Base-by-base conservation (phyloP, 2,113 vertebrate species). In the Ahaetulla prasina region DNA sequence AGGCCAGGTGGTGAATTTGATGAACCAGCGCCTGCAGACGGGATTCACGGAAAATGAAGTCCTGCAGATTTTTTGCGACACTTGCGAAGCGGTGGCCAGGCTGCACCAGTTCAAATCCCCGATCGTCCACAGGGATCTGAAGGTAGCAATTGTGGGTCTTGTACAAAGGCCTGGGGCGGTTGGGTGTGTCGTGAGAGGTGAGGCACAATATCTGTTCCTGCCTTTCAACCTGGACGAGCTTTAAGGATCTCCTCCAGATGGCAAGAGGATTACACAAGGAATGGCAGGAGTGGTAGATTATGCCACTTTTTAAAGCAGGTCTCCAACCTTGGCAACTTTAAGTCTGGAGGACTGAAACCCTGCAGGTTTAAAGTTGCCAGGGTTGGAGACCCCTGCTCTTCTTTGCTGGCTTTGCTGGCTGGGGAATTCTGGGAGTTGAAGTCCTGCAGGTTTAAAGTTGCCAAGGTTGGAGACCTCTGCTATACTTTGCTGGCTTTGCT, bases 1-100 rank as follows among this genome's bases (percentile, higher is more conserved):
- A 90, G 99, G 99, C 0, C 99, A 99, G 94, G 99, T 99, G 85
- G 99, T 99, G 87, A 99, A 99, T 96, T 97, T 99, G 52, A 99
- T 99, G 99, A 99, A 99, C 97, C 99, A 99, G 92, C 98, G 98
- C 57, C 95, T 99, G 87, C 99, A 99, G 97, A 99, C 97, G 0
- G 99, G 99, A 45, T 99, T 99, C 96, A 98, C 98, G 0, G 99
- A 99, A 96, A 97, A 96, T 0, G 99, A 99, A 96, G 99, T 99
- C 23, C 97, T 99, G 39, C 99, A 99, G 95, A 98, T 99, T 93
- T 99, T 99, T 96, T 99, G 99, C 4, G 99, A 99, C 95, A 99
- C 99, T 1, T 99, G 99, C 3, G 99, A 99, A 93, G 99, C 99
- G 0, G 98, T 99, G 0, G 98, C 99, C 92, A 97, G 98, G 94